These are phyloP conservation scores for Zaprionus nigranus DNA, from an alignment of 1,140 invertebrate genomes.

Conservation along the genomic window DNA sequence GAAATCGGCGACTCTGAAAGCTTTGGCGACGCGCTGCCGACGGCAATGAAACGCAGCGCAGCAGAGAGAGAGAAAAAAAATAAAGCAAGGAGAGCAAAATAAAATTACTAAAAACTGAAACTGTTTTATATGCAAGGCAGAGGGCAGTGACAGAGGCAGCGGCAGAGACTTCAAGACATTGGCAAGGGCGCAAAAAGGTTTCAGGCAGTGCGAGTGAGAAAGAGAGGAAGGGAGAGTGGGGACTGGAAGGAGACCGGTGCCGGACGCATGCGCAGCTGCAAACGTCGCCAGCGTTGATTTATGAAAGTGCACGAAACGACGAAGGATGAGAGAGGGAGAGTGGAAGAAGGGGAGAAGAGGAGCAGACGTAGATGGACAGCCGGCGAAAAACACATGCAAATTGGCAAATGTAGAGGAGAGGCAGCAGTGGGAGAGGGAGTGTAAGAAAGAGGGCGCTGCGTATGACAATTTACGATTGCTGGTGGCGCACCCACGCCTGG, in stretches of 20 bases:
- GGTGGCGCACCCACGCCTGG: neutral
- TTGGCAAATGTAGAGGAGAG: slow-evolving; percentile 38
- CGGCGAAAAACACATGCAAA: slow-evolving; percentile 57
- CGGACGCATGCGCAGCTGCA: slow-evolving; percentile 78
- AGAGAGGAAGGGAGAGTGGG: neutral
- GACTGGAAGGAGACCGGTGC: slow-evolving; percentile 19
- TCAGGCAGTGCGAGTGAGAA: slow-evolving; percentile 26
- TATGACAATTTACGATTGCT: slow-evolving; percentile 61
- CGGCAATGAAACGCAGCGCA: slow-evolving; percentile 60
- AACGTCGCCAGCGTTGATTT: slow-evolving; percentile 75
- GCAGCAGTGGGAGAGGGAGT: no score
- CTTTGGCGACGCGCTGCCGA: slow-evolving; percentile 78
- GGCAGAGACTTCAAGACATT: slow-evolving; percentile 30
- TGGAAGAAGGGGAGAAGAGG: neutral
- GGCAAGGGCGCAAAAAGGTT: slow-evolving; percentile 81
- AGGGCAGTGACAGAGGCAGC: slow-evolving; percentile 10
- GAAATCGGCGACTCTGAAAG: slow-evolving; percentile 58
- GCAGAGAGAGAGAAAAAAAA: slow-evolving; percentile 23
- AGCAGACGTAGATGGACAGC: neutral
- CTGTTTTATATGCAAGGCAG: slow-evolving; percentile 79
- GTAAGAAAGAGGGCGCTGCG: slow-evolving; percentile 11
- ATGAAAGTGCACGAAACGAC: slow-evolving; percentile 77
- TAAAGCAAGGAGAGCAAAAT: slow-evolving; percentile 23
- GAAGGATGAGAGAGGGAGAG: neutral
- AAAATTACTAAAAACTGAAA: slow-evolving; percentile 56